phyloP scores from a whole-genome alignment of 2,797 vertebrate species.

The Sebastes oblongus region DNA sequence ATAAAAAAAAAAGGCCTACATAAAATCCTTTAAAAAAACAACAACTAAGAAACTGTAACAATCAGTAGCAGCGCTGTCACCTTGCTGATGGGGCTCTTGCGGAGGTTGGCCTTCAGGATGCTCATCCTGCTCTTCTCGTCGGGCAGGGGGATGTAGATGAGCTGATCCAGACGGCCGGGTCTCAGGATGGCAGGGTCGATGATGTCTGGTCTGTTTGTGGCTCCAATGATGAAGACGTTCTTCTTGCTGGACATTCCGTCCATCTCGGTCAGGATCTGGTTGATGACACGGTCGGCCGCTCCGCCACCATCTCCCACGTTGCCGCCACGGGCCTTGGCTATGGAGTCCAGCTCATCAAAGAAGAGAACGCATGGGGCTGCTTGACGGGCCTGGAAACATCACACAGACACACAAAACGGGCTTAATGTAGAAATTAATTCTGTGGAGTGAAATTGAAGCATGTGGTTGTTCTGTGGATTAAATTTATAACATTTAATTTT shows the following conservation, averaged over 20 bases:
- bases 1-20: not conserved
- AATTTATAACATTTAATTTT: not conserved
- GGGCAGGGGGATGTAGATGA: constrained; percentile 97
- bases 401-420: not conserved
- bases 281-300: constrained; percentile 96
- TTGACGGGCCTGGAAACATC: constrained; percentile 88
- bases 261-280: constrained; percentile 99
- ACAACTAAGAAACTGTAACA: not conserved
- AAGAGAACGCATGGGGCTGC: constrained; percentile 96
- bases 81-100: constrained; percentile 97
- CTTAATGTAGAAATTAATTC: not conserved
- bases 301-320: constrained; percentile 95
- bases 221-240: constrained; percentile 98
- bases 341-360: constrained; percentile 97
- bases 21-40: no score
- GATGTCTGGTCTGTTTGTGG: constrained; percentile 98
- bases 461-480: not conserved
- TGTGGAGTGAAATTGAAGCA: not conserved
- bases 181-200: constrained; percentile 97
- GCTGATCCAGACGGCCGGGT: constrained; percentile 95
- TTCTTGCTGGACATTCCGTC: constrained; percentile 99
- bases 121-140: constrained; percentile 98
- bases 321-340: constrained; percentile 96
- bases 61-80: constrained; percentile 53
- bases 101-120: constrained; percentile 97